Base-by-base conservation (phyloP, 2,888 invertebrate species). In the Hyalella azteca region DNA sequence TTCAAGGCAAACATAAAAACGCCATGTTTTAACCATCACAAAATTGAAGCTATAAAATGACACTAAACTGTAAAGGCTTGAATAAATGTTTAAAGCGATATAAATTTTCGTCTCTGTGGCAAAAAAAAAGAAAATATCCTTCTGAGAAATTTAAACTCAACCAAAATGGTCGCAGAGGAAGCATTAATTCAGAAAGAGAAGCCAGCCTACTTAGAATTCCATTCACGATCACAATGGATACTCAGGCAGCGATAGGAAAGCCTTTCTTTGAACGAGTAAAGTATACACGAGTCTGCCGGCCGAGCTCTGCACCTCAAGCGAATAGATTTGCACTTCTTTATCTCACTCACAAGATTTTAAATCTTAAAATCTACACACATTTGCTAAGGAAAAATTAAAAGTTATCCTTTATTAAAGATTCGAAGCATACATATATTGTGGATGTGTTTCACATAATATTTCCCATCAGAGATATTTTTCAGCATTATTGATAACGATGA, bases 181-280 rank as follows among this genome's bases (percentile, higher is more conserved):
- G 66, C 66, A 66, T 66, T 66, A 66, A 66, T 66, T 66, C 66
- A 66, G 36, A 29, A 36, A 66, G 66, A 66, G 66, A n/a, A n/a
- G 29, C 36, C 29, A 36, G 19, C 36, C 66, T 66, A 36, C 36
- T 66, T 66, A 19, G 36, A 66, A 66, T 66, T 66, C 66, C 66
- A 66, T 66, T 66, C 66, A 66, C 66, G 66, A 36, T 66, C 66
- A 66, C 66, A 66, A 66, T 66, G 66, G 66, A 66, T 66, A 66
- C 66, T 66, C 66, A 22, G 19, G 36, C 32, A 66, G 66, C 66
- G 66, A 66, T 66, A 66, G 66, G 66, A 66, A 36, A 66, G 36
- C 32, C 36, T 66, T 66, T 66, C 66, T 66, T 66, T 66, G 66
- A 36, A 36, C 36, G 66, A 29, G 36, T 66, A 66, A 66, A 36